Conservation (phyloP, 2,113 vertebrate species). For the Neolamprologus sp. region DNA sequence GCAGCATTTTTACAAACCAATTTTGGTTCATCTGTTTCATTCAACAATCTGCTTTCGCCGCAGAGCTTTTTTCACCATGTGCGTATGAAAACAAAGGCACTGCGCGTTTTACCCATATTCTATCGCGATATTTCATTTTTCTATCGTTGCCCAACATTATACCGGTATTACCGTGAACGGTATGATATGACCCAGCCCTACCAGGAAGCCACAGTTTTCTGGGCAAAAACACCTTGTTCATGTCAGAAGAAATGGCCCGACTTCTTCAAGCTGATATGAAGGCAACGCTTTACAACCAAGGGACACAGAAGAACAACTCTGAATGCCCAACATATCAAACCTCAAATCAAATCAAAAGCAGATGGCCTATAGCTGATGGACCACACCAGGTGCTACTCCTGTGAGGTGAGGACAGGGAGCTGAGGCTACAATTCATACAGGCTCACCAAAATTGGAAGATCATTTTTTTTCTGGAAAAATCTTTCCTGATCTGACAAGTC, state of each 20-base stretch:
- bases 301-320: not conserved
- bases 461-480: not conserved
- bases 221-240: not conserved
- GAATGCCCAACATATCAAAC: not conserved
- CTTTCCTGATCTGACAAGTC: accelerated
- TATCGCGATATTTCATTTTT: not conserved
- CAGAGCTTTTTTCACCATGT: accelerated
- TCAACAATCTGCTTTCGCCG: not conserved
- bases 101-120: accelerated
- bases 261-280: not conserved
- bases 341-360: not conserved
- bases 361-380: not conserved
- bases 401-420: not conserved
- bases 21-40: accelerated
- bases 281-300: not conserved
- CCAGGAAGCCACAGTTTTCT: not conserved
- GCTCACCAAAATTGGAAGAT: not conserved
- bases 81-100: not conserved
- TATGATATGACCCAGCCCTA: not conserved
- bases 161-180: accelerated
- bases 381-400: not conserved
- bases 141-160: not conserved
- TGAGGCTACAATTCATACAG: accelerated
- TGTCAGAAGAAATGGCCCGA: not conserved
- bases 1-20: not conserved